Base-by-base conservation (phyloP, 2,797 vertebrate genomes). In the Tauraco hartlaubi region DNA sequence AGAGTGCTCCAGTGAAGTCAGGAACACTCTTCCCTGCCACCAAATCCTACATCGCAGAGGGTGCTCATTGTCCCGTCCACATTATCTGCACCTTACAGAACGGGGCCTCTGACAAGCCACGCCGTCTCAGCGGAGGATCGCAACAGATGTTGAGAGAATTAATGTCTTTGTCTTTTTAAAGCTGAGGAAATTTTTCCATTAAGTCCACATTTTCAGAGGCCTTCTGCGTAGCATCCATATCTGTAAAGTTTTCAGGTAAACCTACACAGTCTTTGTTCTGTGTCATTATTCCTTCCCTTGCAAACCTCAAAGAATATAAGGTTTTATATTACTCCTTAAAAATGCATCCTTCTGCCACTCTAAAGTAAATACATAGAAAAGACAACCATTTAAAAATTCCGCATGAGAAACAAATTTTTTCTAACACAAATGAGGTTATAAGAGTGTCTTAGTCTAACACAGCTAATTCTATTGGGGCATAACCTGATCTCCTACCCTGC, bases 401-500 rank as follows among this genome's bases (percentile, higher is more conserved):
- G 37, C 9, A 5, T 54, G 46, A 78, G 52, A 72, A 85, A 68
- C 21, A 64, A 46, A 88, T 75, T 46, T 85, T 75, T 94, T 95
- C 67, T 56, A 69, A 72, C 44, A 48, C 31, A 75, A 94, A 94
- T 48, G 48, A 95, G 83, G 67, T 90, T 84, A 71, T 48, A 82
- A 23, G 26, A 51, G 46, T 87, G 51, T 52, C 43, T 83, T 84
- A 48, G 66, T 49, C 56, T 85, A 87, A 44, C 23, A 81, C 25
- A 77, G 16, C 26, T 90, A 90, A 88, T 92, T 73, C 80, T 55
- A 3, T 51, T 28, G 85, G 46, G 77, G 10, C 62, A 81, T 94
- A 77, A 94, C 95, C 84, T 95, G 91, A 68, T 84, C 79, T 90
- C 88, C 39, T 96, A 35, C 25, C 63, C 90, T 61, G 58, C 37